A percentile compares a stretch with the other conserved stretches of the same genome.
These are phyloP conservation scores for Cancer borealis DNA, from an alignment of 2,888 invertebrate species.

Conservation along the genomic window DNA sequence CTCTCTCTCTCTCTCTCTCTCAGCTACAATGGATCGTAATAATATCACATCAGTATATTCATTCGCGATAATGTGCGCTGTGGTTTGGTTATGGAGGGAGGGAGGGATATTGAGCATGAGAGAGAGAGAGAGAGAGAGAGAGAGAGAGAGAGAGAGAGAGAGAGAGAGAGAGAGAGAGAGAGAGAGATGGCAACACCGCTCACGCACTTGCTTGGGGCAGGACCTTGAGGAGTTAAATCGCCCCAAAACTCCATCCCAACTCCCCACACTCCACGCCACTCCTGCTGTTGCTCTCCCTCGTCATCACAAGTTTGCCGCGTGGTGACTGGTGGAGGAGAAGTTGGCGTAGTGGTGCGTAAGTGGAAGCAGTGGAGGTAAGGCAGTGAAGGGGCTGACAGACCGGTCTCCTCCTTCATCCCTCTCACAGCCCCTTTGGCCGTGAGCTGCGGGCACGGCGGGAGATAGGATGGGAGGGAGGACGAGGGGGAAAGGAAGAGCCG, in stretches of 20 bases:
- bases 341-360: slow-evolving; percentile 12
- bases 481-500: background rate
- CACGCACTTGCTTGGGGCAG: slow-evolving; percentile 89
- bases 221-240: slow-evolving; percentile 89
- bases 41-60: slow-evolving; percentile 41
- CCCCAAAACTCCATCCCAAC: slow-evolving; percentile 1
- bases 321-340: background rate
- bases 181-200: slow-evolving; percentile 60
- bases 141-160: slow-evolving; percentile 36
- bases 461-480: background rate
- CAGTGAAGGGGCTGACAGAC: background rate
- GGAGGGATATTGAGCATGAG: background rate
- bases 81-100: background rate
- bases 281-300: background rate
- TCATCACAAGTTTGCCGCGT: slow-evolving; percentile 93
- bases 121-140: background rate
- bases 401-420: background rate
- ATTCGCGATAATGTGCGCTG: slow-evolving; percentile 24
- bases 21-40: slow-evolving; percentile 22
- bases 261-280: background rate
- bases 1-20: background rate
- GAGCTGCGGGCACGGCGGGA: background rate
- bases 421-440: slow-evolving; percentile 3
- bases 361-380: slow-evolving; percentile 15
- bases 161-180: slow-evolving; percentile 45